Conservation (phyloP, 2,797 vertebrate genomes). For the Melanotaenia boesemani region DNA sequence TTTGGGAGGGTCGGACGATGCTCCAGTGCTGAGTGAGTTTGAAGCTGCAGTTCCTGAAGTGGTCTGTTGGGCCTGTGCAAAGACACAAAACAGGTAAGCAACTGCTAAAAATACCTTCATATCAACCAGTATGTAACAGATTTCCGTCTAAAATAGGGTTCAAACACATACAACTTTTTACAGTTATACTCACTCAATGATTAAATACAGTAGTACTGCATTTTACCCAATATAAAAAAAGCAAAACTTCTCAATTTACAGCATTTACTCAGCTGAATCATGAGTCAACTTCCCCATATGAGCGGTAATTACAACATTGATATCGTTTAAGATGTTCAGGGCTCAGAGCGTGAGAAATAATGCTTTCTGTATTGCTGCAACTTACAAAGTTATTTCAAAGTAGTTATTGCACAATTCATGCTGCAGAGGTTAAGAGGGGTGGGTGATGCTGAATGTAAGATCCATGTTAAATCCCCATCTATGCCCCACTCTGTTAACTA, state of each 20-base stretch:
- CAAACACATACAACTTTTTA: too few species aligned
- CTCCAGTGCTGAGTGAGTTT: slow-evolving; percentile 89
- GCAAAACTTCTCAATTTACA: not conserved
- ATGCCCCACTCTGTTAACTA: slow-evolving; percentile 17
- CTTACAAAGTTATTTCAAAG: slow-evolving; percentile 24
- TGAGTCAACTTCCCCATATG: not conserved
- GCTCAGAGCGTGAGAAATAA: not conserved
- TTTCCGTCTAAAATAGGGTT: too few species aligned
- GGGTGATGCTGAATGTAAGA: slow-evolving; percentile 13
- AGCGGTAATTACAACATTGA: not conserved
- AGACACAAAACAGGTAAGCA: slow-evolving; percentile 28
- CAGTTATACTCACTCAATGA: not conserved
- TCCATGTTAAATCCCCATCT: slow-evolving; percentile 1
- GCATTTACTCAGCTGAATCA: not conserved
- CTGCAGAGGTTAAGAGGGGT: slow-evolving; percentile 11
- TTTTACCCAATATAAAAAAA: not conserved
- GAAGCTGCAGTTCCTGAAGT: slow-evolving; percentile 87
- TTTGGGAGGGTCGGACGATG: slow-evolving; percentile 92
- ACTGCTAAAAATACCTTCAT: not conserved
- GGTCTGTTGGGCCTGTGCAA: slow-evolving; percentile 90
- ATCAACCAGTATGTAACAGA: not conserved
- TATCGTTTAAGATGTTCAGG: not conserved
- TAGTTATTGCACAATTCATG: slow-evolving; percentile 36
- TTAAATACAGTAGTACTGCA: not conserved
- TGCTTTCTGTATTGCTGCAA: not conserved